Conservation (phyloP, 2,888 invertebrate species). For the Melanargia galathea region DNA sequence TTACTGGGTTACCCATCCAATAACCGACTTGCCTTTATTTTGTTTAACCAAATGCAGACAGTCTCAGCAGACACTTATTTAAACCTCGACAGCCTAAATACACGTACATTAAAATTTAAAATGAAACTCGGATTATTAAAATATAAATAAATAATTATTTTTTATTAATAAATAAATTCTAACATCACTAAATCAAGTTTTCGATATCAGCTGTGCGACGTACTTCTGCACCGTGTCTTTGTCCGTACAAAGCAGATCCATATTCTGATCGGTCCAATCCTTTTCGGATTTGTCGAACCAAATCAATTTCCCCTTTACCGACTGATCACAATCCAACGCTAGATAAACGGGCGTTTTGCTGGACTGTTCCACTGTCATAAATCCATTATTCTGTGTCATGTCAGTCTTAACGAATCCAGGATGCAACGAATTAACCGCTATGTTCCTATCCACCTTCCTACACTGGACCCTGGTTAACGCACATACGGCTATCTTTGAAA, state of each 20-base stretch:
- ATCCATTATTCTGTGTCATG: slow-evolving; percentile 43
- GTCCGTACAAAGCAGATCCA: slow-evolving; percentile 33
- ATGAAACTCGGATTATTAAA: background rate
- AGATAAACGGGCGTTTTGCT: slow-evolving; percentile 42
- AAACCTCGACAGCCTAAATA: too few relatives aligned
- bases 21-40: too few relatives aligned
- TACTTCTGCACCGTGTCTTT: slow-evolving; percentile 20
- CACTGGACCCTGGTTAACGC: slow-evolving; percentile 46
- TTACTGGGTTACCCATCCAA: too few relatives aligned
- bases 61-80: too few relatives aligned
- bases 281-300: slow-evolving; percentile 47
- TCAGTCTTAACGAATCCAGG: slow-evolving; percentile 47
- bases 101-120: background rate
- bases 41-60: too few relatives aligned
- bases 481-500: slow-evolving; percentile 46
- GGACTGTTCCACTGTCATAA: slow-evolving; percentile 41
- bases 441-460: slow-evolving; percentile 39
- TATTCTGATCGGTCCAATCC: slow-evolving; percentile 41
- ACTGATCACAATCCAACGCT: slow-evolving; percentile 46
- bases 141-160: background rate
- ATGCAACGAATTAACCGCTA: slow-evolving; percentile 46
- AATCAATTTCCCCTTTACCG: slow-evolving; percentile 46
- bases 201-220: background rate
- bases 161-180: background rate
- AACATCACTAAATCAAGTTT: background rate